These are phyloP conservation scores for Drosophila triauraria DNA, from an alignment of 1,140 invertebrate species.

Conservation along the genomic window DNA sequence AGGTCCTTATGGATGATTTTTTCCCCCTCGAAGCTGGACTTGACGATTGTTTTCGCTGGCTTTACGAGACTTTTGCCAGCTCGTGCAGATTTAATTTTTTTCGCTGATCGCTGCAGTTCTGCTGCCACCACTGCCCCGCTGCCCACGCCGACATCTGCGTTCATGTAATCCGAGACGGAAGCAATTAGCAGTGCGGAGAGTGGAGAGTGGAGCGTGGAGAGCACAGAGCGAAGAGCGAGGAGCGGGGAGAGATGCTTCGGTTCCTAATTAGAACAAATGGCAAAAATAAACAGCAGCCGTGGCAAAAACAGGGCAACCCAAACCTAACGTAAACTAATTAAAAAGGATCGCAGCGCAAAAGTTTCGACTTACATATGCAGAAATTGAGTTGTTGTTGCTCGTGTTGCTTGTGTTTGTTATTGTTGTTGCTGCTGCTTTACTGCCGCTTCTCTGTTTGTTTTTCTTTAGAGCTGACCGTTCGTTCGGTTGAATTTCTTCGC, in stretches of 20 bases:
- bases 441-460: constrained; percentile 19
- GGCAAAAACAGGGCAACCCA: constrained; percentile 42
- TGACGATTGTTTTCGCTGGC: not conserved
- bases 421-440: constrained; percentile 23
- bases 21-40: no score
- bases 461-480: constrained; percentile 22
- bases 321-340: constrained; percentile 74
- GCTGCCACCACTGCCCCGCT: not conserved
- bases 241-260: constrained; percentile 31
- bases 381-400: constrained; percentile 67
- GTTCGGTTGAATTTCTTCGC: constrained; percentile 30
- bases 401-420: constrained; percentile 16
- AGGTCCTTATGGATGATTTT: not conserved
- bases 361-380: constrained; percentile 75
- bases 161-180: constrained; percentile 44
- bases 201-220: not conserved
- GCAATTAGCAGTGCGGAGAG: constrained; percentile 38
- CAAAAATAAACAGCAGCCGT: constrained; percentile 64
- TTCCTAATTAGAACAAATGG: constrained; percentile 75
- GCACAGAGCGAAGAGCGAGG: not conserved
- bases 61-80: constrained; percentile 1
- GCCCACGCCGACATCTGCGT: constrained; percentile 12
- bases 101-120: constrained; percentile 26
- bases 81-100: constrained; percentile 14
- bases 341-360: constrained; percentile 61